phyloP scores from a whole-genome alignment of 2,888 invertebrate genomes.

The Brenthis hecate region DNA sequence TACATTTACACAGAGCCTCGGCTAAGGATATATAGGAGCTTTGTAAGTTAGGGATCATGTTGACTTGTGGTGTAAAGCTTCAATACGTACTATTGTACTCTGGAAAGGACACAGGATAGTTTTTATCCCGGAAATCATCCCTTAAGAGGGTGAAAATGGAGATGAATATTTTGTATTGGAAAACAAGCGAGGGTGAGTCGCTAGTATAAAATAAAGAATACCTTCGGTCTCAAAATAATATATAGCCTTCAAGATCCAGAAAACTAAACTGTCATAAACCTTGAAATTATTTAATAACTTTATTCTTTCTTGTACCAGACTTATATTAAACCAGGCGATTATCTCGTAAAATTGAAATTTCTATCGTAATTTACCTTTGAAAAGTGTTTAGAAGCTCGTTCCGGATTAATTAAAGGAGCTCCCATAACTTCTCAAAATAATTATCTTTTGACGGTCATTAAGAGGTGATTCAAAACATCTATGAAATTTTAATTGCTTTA shows the following conservation, averaged over 20 bases:
- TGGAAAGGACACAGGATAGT: too few species aligned
- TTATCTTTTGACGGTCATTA: constrained; percentile 14
- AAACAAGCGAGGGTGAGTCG: too few species aligned
- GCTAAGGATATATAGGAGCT: background rate
- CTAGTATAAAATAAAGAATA: too few species aligned
- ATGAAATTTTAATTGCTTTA: constrained; percentile 1
- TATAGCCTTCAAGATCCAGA: too few species aligned
- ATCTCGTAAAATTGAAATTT: background rate
- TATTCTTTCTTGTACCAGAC: background rate
- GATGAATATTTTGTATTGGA: too few species aligned
- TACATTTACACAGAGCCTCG: constrained; percentile 3
- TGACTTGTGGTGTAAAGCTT: constrained; percentile 3
- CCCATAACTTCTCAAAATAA: constrained; percentile 10
- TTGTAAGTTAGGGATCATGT: constrained; percentile 3
- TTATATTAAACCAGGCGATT: background rate
- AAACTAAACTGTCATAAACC: too few species aligned
- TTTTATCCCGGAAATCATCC: too few species aligned
- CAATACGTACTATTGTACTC: background rate
- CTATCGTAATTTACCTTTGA: constrained; percentile 9
- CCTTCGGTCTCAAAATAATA: too few species aligned
- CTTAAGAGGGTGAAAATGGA: too few species aligned
- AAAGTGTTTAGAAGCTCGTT: constrained; percentile 18
- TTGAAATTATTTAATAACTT: background rate
- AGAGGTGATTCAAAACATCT: constrained; percentile 1
- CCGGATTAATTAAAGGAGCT: constrained; percentile 23